Base-by-base conservation (phyloP, 2,888 invertebrate species). In the Leuctra nigra region DNA sequence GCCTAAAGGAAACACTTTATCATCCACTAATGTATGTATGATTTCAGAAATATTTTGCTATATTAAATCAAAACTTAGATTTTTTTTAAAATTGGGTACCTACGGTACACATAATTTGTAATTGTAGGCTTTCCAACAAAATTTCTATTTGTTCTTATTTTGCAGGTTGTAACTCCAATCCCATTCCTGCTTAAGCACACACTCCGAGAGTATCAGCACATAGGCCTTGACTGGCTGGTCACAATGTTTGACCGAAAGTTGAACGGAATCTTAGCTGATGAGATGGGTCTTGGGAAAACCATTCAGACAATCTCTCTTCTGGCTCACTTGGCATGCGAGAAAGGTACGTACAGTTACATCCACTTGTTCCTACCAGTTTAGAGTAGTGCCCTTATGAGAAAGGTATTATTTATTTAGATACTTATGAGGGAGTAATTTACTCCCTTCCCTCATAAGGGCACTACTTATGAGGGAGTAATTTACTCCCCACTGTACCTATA, bases 231-330 rank as follows among this genome's bases (percentile, higher is more conserved):
- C 74, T 97, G 97, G 97, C 77, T 97, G 66, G 94, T 93, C 55
- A 93, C 96, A 11, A 92, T 98, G 90, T 89, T 90, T 70, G 91
- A 95, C 66, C 85, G 94, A 67, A 88, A 91, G 69, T 77, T 98
- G 61, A 98, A 97, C 75, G 97, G 96, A 61, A 96, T 97, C 69
- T 78, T 97, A 56, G 95, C 95, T 13, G 95, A 96, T 75, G 95
- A 95, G 77, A 96, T 96, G 95, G 95, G 95, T 66, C 79, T 96
- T 63, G 96, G 96, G 62, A 96, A 96, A 78, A 96, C 96, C 18
- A 95, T 97, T 68, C 97, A 96, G 77, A 97, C 95, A 0, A 96
- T 97, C 67, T 91, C 96, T 7, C 77, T 97, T 63, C 75, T 97
- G 61, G 93, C 95, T 22, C 95, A 97, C 76, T 76, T 97, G 64